Evolutionary conservation across 2,113 vertebrate genomes (phyloP), one percentile per base, ranked within the genome.

Genomic region (Gobius niger): DNA sequence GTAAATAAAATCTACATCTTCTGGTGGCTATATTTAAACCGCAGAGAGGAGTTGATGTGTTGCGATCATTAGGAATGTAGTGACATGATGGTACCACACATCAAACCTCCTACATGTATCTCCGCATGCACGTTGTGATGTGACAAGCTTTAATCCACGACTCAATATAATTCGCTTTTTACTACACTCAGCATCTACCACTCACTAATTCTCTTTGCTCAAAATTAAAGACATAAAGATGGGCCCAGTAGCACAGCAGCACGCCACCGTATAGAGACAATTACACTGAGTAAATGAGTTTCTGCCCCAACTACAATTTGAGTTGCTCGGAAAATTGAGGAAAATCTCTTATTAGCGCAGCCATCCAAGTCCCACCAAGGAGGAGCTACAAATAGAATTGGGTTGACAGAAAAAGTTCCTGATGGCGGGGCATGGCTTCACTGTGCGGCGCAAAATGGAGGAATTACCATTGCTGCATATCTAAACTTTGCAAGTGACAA

Each of bases 71-170:
- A 15, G 34, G 13, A 65, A 73, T 74, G 14, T 16, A 63, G 47
- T 4, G 60, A 61, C 44, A 62, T 62, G 47, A 62, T 66, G 64
- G 49, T 59, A 52, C 40, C 41, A n/a, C 64, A 69, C 67, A 52
- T 75, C 52, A 70, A 63, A 73, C 67, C n/a, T 62, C 54, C 44
- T 16, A 10, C 47, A 34, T 61, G 53, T 44, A 8, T 68, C 34
- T 78, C 24, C 53, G 40, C 13, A 18, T 47, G 15, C 14, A 41
- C 44, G 73, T 62, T 74, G 1, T 74, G 54, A 80, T 56, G 47
- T 59, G 52, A 64, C 64, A 65, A 1, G 11, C 67, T 82, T 76
- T 82, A 24, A 81, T 73, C 60, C 34, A n/a, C 44, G 13, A 42
- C 44, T 69, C 57, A 47, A 65, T 63, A 50, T 47, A 15, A 51